Evolutionary conservation across 2,113 vertebrate genomes (phyloP).

Genomic region (Lophochroa leadbeateri): DNA sequence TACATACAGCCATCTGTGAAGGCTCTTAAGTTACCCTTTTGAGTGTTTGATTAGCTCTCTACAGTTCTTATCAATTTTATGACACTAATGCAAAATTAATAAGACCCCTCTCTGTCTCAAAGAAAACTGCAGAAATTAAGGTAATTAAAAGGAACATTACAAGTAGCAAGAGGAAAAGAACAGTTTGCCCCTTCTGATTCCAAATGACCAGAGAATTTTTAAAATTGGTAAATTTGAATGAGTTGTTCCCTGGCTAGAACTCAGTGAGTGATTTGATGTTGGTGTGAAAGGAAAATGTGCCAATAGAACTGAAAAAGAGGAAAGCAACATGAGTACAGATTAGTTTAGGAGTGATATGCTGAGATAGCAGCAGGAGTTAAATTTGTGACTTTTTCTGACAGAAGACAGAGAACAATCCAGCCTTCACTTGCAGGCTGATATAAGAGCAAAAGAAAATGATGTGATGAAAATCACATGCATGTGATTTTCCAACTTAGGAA

Average conservation of each 20-base stretch:
- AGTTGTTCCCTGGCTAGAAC: not conserved
- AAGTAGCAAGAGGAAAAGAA: not conserved
- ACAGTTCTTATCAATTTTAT: not conserved
- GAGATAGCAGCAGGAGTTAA: not conserved
- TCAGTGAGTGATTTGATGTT: not conserved
- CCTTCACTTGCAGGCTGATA: not conserved
- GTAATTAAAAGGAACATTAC: not conserved
- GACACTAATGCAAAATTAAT: not conserved
- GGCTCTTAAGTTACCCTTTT: not conserved
- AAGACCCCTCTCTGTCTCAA: not conserved
- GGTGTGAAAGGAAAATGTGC: not conserved
- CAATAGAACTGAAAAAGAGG: not conserved
- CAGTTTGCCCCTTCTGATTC: not conserved
- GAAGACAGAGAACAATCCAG: not conserved
- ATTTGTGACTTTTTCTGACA: not conserved
- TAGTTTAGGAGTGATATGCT: not conserved
- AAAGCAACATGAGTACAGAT: not conserved
- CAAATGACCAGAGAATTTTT: not conserved
- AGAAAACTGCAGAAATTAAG: not conserved
- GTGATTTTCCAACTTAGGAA: not conserved
- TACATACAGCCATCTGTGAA: not conserved
- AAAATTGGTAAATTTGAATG: not conserved
- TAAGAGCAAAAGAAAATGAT: not conserved
- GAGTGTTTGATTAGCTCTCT: not conserved
- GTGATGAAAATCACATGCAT: not conserved